Evolutionary conservation across 2,888 invertebrate species (phyloP), one percentile per base, ranked within the genome.

Genomic region (Mechanitis messenoides): DNA sequence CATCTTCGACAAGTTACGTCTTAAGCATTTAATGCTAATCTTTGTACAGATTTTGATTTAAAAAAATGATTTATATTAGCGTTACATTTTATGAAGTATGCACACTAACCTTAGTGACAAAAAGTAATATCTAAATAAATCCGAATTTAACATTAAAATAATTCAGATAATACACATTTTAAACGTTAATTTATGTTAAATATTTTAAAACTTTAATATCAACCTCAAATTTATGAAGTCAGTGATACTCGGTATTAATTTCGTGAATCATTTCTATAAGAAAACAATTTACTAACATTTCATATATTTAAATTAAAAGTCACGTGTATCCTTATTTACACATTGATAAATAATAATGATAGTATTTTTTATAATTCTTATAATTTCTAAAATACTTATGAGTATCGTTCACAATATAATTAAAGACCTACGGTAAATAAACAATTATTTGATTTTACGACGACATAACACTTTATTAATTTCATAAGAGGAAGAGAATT

Each of bases 11-110:
- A 46, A 45, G 33, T 55, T 38, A 59, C 60, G 54, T 58, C 45
- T 53, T 56, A 58, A 60, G 65, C 63, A 63, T 65, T 63, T 54
- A 45, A 65, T 65, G 58, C 65, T 65, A 55, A 57, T 55, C 46
- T 66, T 64, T 61, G 62, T 62, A 60, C 58, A 54, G 56, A 55
- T 63, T 56, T 45, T 46, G 54, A 53, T 58, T n/a, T 57, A 55
- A 57, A 50, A 56, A 59, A 56, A 20, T 20, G 45, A 46, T 57
- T 45, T 57, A 11, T 11, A 20, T 35, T 33, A 45, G 20, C 7
- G 20, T 45, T 31, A 47, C 38, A 59, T 42, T 42, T 11, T 9
- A 9, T 42, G 9, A 42, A 47, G 38, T 47, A 33, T 38, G 31
- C 50, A 60, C 9, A 42, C 46, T 60, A 55, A 38, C 20, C 38